Base-by-base conservation (phyloP, 2,797 vertebrate species). In the Smutsia gigantea region DNA sequence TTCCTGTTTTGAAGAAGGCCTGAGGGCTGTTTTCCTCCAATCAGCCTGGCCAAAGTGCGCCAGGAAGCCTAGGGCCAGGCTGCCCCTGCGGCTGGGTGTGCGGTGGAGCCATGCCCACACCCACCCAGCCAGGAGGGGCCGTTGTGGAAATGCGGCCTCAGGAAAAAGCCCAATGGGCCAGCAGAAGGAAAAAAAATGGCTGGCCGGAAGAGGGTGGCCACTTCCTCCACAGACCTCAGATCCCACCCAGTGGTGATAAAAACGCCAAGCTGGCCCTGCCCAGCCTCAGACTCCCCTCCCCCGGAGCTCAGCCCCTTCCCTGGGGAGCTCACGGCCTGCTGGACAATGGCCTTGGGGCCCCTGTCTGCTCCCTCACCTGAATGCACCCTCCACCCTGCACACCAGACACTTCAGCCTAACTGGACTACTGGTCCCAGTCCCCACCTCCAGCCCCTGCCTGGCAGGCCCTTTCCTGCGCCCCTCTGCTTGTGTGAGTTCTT, bases 1-100 rank as follows among this genome's bases (percentile, higher is more conserved):
- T 99, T 99, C 99, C 99, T 99, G 99, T 99, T 99, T 99, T 99
- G 99, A 99, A 99, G 99, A 99, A 99, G 99, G 98, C 98, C 99
- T 98, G 99, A 99, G 99, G 98, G 97, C 98, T 98, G 98, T 98
- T 99, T 99, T 99, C 99, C 99, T 99, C 99, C 99, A 99, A 99
- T 99, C 99, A 97, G 98, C 98, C 99, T 98, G 99, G 99, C 99
- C 98, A 99, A 98, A 98, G 99, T 97, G 97, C 97, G 98, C 98
- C 99, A 99, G 99, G 99, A 99, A 99, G 98, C 98, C 92, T 74
- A 96, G 98, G 98, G 97, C 91, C 93, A 95, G 98, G 98, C 96
- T 98, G 98, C 98, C 98, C 91, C 96, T 95, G 95, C 59, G 77
- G 83, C 92, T 94, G 96, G 93, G 90, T 93, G 95, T 87, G 93